These are phyloP conservation scores for Micromys minutus DNA, from an alignment of 2,113 vertebrate genomes.

Conservation along the genomic window DNA sequence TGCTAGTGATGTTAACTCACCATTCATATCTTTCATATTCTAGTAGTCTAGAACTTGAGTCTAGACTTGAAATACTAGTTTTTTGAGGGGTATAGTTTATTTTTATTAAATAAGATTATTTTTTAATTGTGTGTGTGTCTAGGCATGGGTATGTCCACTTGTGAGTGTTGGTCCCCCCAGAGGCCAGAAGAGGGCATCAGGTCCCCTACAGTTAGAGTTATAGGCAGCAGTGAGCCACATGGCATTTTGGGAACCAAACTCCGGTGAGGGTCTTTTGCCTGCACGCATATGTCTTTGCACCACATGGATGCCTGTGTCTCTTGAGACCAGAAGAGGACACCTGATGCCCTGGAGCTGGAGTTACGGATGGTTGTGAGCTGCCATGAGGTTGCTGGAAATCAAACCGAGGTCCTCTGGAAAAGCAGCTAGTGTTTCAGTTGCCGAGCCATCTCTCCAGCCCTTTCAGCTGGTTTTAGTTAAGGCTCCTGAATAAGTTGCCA, in stretches of 20 bases:
- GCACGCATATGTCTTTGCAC: background rate
- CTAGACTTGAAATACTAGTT: background rate
- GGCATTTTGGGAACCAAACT: background rate
- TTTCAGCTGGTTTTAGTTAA: background rate
- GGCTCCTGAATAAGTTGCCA: background rate
- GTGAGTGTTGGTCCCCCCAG: background rate
- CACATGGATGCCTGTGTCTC: background rate
- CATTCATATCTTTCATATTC: slow-evolving; percentile 27
- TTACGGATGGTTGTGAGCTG: background rate
- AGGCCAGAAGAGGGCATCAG: background rate
- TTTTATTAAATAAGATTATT: background rate
- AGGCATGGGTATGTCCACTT: background rate
- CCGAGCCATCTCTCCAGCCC: background rate
- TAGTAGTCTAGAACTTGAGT: background rate
- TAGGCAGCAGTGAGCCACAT: background rate
- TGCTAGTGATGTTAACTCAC: slow-evolving; percentile 39
- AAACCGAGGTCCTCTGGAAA: background rate
- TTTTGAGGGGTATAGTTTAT: background rate
- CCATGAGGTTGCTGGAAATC: background rate
- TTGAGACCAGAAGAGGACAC: background rate
- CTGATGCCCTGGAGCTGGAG: background rate
- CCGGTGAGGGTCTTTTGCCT: background rate
- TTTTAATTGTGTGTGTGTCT: background rate
- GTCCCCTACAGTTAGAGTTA: background rate
- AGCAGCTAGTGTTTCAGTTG: background rate